Evolutionary conservation across 2,113 vertebrate species (phyloP), one percentile per base, ranked within the genome.

Genomic region (Hemichromis elongatus): DNA sequence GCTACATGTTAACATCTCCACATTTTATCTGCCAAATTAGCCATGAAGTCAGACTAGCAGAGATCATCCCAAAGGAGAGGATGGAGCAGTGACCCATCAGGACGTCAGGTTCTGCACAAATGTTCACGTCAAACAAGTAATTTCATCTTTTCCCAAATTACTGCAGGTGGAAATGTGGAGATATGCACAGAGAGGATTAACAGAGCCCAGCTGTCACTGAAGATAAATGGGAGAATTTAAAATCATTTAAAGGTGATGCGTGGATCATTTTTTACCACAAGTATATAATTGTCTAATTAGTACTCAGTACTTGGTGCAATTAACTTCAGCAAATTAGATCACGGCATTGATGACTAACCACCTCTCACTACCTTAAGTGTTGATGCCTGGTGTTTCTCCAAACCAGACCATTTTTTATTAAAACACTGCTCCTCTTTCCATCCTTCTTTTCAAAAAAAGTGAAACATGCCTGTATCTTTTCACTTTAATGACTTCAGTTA

Each of bases 1-100:
- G 42, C 53, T 26, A 28, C 68, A 63, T 83, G 82, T 87, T 82
- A 78, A 73, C 85, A 85, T 89, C 79, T 47, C 61, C 78, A 84
- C 59, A 83, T 80, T 80, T 85, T 28, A 84, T 70, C 80, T 83
- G 84, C 82, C 56, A 83, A 81, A 91, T 82, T 80, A 82, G 7
- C 57, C 26, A 10, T 45, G 47, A 54, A 33, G 83, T 81, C 47
- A 61, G 61, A 13, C 61, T 0, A 40, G 85, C 54, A 13, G 77
- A 63, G 57, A 53, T 89, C 73, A 81, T 87, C 87, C 79, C 82
- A 54, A 37, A 26, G 79, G 66, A 85, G 24, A 88, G 37, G 53
- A 59, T 2, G 50, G 35, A 81, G 35, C 77, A 37, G 24, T 18
- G 6, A 57, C 57, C 52, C 50, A 57, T 55, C 85, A 30, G 66